Percentiles rank a stretch among this genome's conserved stretches.
These are phyloP conservation scores for Helicolenus hilgendorfi DNA, from an alignment of 2,797 vertebrate genomes.

Conservation along the genomic window DNA sequence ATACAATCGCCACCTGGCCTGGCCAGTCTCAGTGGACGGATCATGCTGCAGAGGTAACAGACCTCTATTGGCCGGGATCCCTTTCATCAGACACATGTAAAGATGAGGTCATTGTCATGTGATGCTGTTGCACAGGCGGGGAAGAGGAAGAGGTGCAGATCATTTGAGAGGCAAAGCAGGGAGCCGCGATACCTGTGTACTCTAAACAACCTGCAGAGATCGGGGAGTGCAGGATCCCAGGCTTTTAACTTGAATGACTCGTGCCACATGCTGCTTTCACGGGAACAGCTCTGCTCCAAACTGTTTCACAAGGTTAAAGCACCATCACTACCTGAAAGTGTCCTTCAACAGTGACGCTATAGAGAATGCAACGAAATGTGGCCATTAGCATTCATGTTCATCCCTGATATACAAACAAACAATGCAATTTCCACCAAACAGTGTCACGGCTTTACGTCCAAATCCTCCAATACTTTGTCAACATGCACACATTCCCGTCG, in stretches of 20 bases:
- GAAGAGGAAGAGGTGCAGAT: conserved; percentile 33
- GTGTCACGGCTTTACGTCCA: conserved; percentile 10
- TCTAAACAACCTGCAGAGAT: conserved; percentile 55
- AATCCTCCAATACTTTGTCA: conserved; percentile 49
- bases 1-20: conserved; percentile 63
- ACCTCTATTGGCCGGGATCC: conserved; percentile 14
- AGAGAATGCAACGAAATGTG: background rate
- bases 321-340: background rate
- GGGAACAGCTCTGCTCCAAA: conserved; percentile 13
- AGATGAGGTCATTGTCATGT: conserved; percentile 76
- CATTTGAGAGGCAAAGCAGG: conserved; percentile 85
- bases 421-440: conserved; percentile 23
- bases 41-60: conserved; percentile 36
- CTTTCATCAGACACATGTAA: conserved; percentile 38
- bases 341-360: background rate
- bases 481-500: conserved; percentile 21
- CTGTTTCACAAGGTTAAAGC: conserved; percentile 44
- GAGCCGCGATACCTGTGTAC: conserved; percentile 51
- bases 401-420: conserved; percentile 9
- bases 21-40: conserved; percentile 26
- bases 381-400: background rate
- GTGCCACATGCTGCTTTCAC: background rate
- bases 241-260: conserved; percentile 28
- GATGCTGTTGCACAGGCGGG: conserved; percentile 42
- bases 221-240: background rate